phyloP scores from a whole-genome alignment of 1,140 invertebrate genomes.

The Neodiprion lecontei region DNA sequence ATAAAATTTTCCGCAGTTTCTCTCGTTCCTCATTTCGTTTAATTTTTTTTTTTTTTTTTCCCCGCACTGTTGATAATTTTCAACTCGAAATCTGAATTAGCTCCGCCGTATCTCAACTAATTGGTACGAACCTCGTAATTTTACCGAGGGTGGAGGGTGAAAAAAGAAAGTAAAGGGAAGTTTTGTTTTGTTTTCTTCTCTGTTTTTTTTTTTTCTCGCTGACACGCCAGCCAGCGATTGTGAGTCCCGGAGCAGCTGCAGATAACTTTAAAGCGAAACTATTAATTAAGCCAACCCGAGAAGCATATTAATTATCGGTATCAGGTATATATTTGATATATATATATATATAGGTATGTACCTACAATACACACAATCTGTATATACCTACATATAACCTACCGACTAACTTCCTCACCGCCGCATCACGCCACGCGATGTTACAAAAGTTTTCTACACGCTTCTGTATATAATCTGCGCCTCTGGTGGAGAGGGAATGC shows the following conservation, averaged over 20 bases:
- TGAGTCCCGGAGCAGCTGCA: conserved; percentile 27
- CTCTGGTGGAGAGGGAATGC: too few relatives aligned
- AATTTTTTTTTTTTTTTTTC: too few relatives aligned
- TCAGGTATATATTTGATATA: not conserved
- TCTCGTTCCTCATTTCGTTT: too few relatives aligned
- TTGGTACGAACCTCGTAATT: not conserved
- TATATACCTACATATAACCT: not conserved
- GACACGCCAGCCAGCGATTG: not conserved
- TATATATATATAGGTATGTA: too few relatives aligned
- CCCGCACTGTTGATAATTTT: too few relatives aligned
- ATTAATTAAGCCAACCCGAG: conserved; percentile 42
- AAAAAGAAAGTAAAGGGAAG: conserved; percentile 3
- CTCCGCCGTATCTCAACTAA: not conserved
- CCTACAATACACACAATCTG: too few relatives aligned
- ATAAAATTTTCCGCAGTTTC: too few relatives aligned
- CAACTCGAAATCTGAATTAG: too few relatives aligned
- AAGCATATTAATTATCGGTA: conserved; percentile 35
- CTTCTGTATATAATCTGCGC: not conserved
- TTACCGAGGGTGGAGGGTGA: not conserved
- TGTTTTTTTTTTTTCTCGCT: not conserved
- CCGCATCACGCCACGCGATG: not conserved
- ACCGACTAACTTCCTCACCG: conserved; percentile 1
- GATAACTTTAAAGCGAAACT: conserved; percentile 39
- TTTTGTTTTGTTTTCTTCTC: not conserved
- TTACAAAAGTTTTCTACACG: not conserved